A percentile compares a stretch with the other conserved stretches of the same genome.
These are phyloP conservation scores for Ceraclea dissimilis DNA, from an alignment of 2,888 invertebrate species.

Conservation along the genomic window DNA sequence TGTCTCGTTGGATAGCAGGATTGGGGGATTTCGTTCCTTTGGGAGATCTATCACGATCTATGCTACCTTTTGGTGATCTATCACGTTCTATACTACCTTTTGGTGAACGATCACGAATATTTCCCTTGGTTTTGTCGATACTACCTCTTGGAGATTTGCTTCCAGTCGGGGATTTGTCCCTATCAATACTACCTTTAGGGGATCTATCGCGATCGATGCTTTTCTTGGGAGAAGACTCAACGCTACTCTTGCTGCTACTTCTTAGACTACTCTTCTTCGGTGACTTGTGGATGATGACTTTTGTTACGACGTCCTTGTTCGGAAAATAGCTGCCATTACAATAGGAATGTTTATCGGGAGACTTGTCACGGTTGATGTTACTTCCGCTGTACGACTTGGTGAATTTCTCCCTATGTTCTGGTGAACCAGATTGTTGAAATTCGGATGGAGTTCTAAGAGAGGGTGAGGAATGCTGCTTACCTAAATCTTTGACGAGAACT, in stretches of 20 bases:
- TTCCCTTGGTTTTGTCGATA: slow-evolving; percentile 42
- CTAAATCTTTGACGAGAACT: slow-evolving; percentile 79
- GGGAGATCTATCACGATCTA: slow-evolving; percentile 35
- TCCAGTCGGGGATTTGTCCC: slow-evolving; percentile 11
- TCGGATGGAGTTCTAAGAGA: slow-evolving; percentile 49
- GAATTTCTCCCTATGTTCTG: slow-evolving; percentile 42
- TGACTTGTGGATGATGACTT: slow-evolving; percentile 46
- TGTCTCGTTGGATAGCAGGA: slow-evolving; percentile 38
- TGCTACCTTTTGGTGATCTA: slow-evolving; percentile 43
- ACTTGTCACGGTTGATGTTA: slow-evolving; percentile 42
- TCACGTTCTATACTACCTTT: slow-evolving; percentile 37
- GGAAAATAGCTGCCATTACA: slow-evolving; percentile 22
- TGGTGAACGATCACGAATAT: slow-evolving; percentile 43
- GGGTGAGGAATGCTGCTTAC: slow-evolving; percentile 56
- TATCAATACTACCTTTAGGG: slow-evolving; percentile 34
- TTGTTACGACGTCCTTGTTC: slow-evolving; percentile 43
- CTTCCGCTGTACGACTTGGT: slow-evolving; percentile 50
- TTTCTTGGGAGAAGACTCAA: slow-evolving; percentile 47
- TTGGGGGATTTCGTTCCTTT: slow-evolving; percentile 48
- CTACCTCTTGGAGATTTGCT: slow-evolving; percentile 42
- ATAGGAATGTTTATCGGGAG: slow-evolving; percentile 36
- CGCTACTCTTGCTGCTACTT: slow-evolving; percentile 45
- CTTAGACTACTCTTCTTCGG: slow-evolving; percentile 45
- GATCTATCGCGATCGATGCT: slow-evolving; percentile 31
- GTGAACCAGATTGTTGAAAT: slow-evolving; percentile 32